Evolutionary conservation across 2,888 invertebrate genomes (phyloP), one percentile per base, ranked within the genome.

Genomic region (Diaphora mendica): DNA sequence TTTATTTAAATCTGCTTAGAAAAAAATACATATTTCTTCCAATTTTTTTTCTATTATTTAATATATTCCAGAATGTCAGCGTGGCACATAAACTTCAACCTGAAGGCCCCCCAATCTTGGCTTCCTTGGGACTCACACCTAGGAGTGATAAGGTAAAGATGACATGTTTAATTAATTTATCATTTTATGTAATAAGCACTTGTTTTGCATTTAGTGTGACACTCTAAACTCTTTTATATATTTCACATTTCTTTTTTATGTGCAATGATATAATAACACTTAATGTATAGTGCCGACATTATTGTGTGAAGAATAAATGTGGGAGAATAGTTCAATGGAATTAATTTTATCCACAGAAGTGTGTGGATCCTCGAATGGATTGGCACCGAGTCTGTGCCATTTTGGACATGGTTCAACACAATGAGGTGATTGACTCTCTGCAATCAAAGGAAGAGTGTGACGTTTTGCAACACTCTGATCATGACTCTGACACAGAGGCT

Each of bases 141-240:
- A 91, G 94, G 86, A 96, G 95, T 93, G 96, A 96, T 92, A 96
- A 96, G 96, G 96, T 96, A 94, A 11, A 17, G 88, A 92, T 92
- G 89, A 82, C 68, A 79, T 75, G 65, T 72, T 73, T n/a, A 81
- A 80, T 75, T 73, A 75, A 77, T 72, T 83, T 86, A 86, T 84
- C 82, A 79, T 30, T 81, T 77, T 77, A 48, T 20, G 64, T 74
- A 77, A 79, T 81, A 78, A 80, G 72, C 70, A 64, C 71, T 80
- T 79, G 72, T 82, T 79, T 69, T 73, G 74, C 75, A 79, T 87
- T 85, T 82, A 85, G 84, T 86, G 83, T 88, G 87, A 85, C 88
- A 89, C 86, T 88, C 85, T 80, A 85, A 75, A 68, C 64, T 77
- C 76, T 71, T 23, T 67, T 33, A 64, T 13, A 55, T 65, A 73